Evolutionary conservation across 2,888 invertebrate species (phyloP), one percentile per base, ranked within the genome.

Genomic region (Drosophila nigritarsus): DNA sequence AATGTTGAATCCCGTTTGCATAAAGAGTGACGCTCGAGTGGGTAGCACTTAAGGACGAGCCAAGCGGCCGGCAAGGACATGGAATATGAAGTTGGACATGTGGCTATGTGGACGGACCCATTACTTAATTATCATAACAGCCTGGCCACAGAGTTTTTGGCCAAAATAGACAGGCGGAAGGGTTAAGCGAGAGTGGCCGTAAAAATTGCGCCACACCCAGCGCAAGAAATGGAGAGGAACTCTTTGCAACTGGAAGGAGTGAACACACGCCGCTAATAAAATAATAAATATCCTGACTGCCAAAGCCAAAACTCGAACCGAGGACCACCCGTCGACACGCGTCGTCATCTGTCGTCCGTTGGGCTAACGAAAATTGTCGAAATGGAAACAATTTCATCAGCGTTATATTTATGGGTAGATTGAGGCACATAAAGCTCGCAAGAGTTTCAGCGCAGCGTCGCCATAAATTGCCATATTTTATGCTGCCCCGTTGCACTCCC

Each of bases 81-180:
- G 78, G 45, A 45, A 45, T 27, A 45, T 45, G 45, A 54, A 38
- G 40, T 49, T 64, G 42, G 51, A 66, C 72, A 61, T 73, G 75
- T 68, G 59, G 60, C 58, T 40, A 58, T 80, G 86, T 61, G 69
- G 72, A 67, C 67, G 87, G 64, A 80, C 64, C 85, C 91, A 91
- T 91, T 91, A 81, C 87, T 89, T 90, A 87, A 82, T 90, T 89
- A 90, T 82, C 87, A 90, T 87, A 89, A 79, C 90, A 90, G 83
- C 66, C 56, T 64, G 55, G 67, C 65, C 67, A 42, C 63, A 48
- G 63, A 62, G 36, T 63, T 83, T 89, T 84, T 73, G 79, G 90
- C 72, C 78, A 87, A 84, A 84, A 82, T 74, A 69, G 59, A 59
- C 54, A 45, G 68, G 32, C 56, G 64, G 69, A 69, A 71, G 74